Percentiles rank a stretch among this genome's conserved stretches.
Evolutionary conservation across 2,113 vertebrate species (phyloP).

Genomic region (Sisor rabdophorus): DNA sequence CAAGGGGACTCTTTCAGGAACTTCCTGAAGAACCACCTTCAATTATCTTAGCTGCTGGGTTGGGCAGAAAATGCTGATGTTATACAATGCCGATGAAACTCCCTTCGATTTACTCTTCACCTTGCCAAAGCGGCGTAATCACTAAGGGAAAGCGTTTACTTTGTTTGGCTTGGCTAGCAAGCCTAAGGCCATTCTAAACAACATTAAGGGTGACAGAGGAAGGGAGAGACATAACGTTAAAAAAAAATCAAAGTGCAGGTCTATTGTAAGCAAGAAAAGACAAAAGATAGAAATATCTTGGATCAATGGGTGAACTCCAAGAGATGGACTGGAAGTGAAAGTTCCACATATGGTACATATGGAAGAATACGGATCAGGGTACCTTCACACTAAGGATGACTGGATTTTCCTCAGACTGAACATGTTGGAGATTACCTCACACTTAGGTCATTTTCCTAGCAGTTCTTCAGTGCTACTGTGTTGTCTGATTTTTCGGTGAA

Average conservation of each 20-base stretch:
- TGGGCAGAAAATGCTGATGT: conserved; percentile 51
- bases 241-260: conserved; percentile 5
- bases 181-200: conserved; percentile 27
- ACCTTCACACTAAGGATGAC: conserved; percentile 34
- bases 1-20: conserved; percentile 71
- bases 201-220: conserved; percentile 26
- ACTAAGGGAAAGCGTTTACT: conserved; percentile 29
- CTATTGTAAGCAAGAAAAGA: neutral
- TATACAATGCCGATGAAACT: conserved; percentile 49
- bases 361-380: conserved; percentile 9
- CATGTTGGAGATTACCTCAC: neutral
- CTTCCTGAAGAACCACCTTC: conserved; percentile 75
- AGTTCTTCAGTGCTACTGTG: conserved; percentile 43
- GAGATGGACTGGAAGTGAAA: neutral
- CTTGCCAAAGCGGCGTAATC: conserved; percentile 39
- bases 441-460: conserved; percentile 21
- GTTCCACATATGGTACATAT: neutral
- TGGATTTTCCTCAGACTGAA: conserved; percentile 36
- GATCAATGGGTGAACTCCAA: neutral
- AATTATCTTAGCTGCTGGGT: conserved; percentile 63
- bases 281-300: neutral
- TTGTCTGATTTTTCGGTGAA: conserved; percentile 32
- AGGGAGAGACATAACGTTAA: conserved; percentile 17
- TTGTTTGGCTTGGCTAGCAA: conserved; percentile 37
- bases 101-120: conserved; percentile 45